A percentile compares a stretch with the other conserved stretches of the same genome.
Evolutionary conservation across 2,888 invertebrate species (phyloP).

Genomic region (Polydrusus tereticollis): DNA sequence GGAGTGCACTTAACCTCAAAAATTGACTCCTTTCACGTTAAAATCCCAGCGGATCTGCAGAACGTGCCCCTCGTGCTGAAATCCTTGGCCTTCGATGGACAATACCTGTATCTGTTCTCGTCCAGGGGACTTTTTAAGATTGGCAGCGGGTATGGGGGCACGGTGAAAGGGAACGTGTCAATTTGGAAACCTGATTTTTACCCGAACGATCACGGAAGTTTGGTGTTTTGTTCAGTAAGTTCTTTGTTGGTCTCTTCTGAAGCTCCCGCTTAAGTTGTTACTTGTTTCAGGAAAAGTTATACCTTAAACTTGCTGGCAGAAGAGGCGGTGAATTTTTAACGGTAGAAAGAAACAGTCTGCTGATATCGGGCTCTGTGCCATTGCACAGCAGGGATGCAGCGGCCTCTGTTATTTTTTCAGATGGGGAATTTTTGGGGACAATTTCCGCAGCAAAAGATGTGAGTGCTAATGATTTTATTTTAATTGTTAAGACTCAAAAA

Average conservation of each 20-base stretch:
- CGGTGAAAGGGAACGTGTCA: constrained; percentile 92
- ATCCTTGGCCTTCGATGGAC: constrained; percentile 90
- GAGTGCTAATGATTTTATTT: constrained; percentile 58
- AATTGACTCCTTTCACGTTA: constrained; percentile 77
- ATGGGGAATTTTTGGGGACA: constrained; percentile 83
- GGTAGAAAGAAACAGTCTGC: constrained; percentile 71
- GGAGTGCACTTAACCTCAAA: constrained; percentile 86
- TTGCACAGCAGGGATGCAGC: constrained; percentile 67
- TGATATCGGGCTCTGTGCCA: constrained; percentile 67
- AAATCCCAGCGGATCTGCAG: constrained; percentile 68
- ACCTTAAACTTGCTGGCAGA: constrained; percentile 76
- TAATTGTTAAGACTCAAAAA: no score
- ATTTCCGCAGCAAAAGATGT: constrained; percentile 86
- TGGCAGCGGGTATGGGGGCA: constrained; percentile 95
- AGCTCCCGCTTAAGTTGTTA: neutral
- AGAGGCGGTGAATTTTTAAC: constrained; percentile 70
- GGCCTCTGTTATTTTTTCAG: constrained; percentile 77
- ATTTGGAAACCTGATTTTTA: constrained; percentile 86
- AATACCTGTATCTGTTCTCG: constrained; percentile 88
- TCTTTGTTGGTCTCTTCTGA: neutral
- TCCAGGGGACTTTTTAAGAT: constrained; percentile 90
- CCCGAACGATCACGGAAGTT: constrained; percentile 85
- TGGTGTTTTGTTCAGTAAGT: constrained; percentile 87
- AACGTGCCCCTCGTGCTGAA: constrained; percentile 68
- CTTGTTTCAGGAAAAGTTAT: constrained; percentile 79